Percentiles rank a stretch among this genome's conserved stretches.
Evolutionary conservation across 2,797 vertebrate genomes (phyloP).

Genomic region (Ceryle rudis): DNA sequence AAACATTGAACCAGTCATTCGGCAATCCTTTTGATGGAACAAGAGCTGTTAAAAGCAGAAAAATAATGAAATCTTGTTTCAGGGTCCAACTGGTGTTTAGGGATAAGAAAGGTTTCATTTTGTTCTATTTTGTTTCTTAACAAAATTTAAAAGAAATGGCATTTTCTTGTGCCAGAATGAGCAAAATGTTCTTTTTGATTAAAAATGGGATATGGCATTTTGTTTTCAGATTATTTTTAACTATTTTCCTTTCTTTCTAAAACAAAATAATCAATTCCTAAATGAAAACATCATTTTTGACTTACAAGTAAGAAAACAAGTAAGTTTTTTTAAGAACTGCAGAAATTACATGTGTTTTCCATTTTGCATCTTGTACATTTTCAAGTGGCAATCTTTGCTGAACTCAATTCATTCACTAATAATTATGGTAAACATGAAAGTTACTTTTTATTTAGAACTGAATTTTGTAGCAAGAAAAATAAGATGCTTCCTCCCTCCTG

Average conservation of each 20-base stretch:
- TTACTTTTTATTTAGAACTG: not conserved
- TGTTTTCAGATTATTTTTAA: not conserved
- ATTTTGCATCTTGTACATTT: not conserved
- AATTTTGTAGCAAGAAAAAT: not conserved
- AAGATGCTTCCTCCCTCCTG: not conserved
- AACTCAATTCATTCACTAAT: not conserved
- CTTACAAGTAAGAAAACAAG: not conserved
- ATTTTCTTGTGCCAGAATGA: not conserved
- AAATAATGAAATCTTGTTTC: slow-evolving; percentile 35
- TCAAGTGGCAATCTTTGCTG: not conserved
- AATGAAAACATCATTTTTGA: not conserved
- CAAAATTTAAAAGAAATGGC: not conserved
- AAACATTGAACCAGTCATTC: not conserved
- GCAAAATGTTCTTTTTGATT: slow-evolving; percentile 15
- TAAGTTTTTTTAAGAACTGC: not conserved
- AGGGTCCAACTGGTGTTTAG: not conserved
- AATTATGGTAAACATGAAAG: not conserved
- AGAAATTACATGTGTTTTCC: not conserved
- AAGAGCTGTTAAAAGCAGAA: not conserved
- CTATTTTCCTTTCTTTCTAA: not conserved
- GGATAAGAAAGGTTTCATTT: not conserved
- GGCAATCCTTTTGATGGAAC: not conserved
- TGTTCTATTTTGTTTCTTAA: slow-evolving; percentile 9
- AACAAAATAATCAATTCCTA: not conserved
- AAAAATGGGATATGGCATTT: not conserved